These are phyloP conservation scores for Edolisoma coerulescens DNA, from an alignment of 2,113 vertebrate species.

Conservation along the genomic window DNA sequence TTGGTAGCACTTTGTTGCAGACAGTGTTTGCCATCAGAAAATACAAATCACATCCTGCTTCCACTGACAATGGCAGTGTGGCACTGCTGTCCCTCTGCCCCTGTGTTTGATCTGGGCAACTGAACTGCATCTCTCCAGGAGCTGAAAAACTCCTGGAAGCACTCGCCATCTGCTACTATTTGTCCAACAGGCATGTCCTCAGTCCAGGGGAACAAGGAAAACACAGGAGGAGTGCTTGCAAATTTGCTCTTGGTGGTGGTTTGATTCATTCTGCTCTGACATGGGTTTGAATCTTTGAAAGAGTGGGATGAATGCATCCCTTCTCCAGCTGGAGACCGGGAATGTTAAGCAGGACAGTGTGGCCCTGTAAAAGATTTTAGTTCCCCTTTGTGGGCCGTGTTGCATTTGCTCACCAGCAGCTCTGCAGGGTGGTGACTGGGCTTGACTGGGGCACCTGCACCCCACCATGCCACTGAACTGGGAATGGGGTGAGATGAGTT, in stretches of 20 bases:
- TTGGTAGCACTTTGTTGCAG: neutral
- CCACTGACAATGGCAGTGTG: neutral
- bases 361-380: neutral
- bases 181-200: neutral
- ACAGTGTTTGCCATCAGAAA: neutral
- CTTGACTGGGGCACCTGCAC: neutral
- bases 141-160: neutral
- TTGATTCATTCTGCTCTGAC: neutral
- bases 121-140: neutral
- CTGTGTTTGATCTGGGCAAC: neutral
- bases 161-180: neutral
- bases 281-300: neutral
- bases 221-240: neutral
- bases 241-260: neutral
- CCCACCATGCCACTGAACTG: fast-evolving
- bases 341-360: neutral
- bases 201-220: neutral
- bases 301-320: neutral
- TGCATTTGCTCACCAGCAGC: neutral
- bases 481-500: neutral
- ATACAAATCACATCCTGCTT: neutral
- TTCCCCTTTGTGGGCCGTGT: neutral
- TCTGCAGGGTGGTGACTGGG: neutral
- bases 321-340: fast-evolving
- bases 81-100: neutral